Conservation (phyloP, 2,888 invertebrate species). For the Chrysolina oricalcia region DNA sequence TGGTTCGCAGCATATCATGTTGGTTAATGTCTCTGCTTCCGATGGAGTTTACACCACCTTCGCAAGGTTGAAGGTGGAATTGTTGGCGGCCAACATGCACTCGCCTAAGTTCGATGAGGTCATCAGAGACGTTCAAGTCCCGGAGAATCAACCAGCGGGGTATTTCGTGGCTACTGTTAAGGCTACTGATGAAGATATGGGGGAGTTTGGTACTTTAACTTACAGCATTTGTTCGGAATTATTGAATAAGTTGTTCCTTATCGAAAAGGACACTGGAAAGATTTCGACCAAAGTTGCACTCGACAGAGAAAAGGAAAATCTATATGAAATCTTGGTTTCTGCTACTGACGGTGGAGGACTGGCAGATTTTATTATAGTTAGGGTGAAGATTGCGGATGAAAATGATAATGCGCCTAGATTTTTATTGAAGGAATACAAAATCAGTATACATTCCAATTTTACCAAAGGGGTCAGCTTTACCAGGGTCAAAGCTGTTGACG, state of each 20-base stretch:
- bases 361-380: slow-evolving; percentile 82
- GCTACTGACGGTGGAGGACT: slow-evolving; percentile 89
- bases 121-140: slow-evolving; percentile 83
- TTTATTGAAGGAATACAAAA: slow-evolving; percentile 84
- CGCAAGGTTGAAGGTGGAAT: slow-evolving; percentile 85
- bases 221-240: slow-evolving; percentile 87
- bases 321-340: slow-evolving; percentile 85
- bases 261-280: slow-evolving; percentile 82
- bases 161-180: slow-evolving; percentile 81
- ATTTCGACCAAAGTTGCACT: slow-evolving; percentile 78
- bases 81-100: slow-evolving; percentile 85
- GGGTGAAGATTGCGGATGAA: slow-evolving; percentile 87
- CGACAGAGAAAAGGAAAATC: slow-evolving; percentile 82
- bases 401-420: slow-evolving; percentile 90
- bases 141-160: slow-evolving; percentile 87
- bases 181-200: slow-evolving; percentile 88
- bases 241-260: slow-evolving; percentile 81
- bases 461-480: slow-evolving; percentile 76
- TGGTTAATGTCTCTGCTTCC: slow-evolving; percentile 93
- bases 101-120: slow-evolving; percentile 87
- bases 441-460: slow-evolving; percentile 78
- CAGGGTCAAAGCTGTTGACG: slow-evolving; percentile 83
- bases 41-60: slow-evolving; percentile 96
- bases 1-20: slow-evolving; percentile 75
- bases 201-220: slow-evolving; percentile 81